Base-by-base conservation (phyloP, 2,888 invertebrate species). In the Dynastes hyllus region DNA sequence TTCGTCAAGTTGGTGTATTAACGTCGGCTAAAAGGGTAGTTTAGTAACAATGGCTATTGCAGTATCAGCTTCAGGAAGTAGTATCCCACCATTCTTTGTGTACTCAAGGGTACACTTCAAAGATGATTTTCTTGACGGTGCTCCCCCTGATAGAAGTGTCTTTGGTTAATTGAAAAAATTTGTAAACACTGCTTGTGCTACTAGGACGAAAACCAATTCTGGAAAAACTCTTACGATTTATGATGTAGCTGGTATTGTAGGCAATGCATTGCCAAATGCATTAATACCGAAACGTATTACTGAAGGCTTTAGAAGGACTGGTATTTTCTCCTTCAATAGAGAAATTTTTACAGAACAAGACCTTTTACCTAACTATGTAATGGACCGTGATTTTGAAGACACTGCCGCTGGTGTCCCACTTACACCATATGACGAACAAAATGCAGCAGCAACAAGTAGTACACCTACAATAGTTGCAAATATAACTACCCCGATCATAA, bases 1-100 rank as follows among this genome's bases (percentile, higher is more conserved):
- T 71, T 61, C 85, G 85, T 80, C 84, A 86, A 79, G 80, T 87
- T 29, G 85, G 85, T 13, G 55, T 78, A 9, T 45, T 85, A 9
- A 85, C 85, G 11, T 76, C 66, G 27, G 76, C 51, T 13, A 76
- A 29, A 45, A 66, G 37, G 65, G 51, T 22, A 40, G 22, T n/a
- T 51, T 76, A 27, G 51, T 65, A 65, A 65, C 65, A 13, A 65
- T 76, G 65, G 76, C 76, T 65, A 63, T 63, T 65, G 76, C 76
- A 13, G 76, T 76, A 16, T 63, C 76, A 40, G 65, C 65, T 65
- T 11, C 65, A 37, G 76, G 37, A 61, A 76, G 40, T n/a, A 16
- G 40, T 13, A 53, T 63, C 8, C 27, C 73, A n/a, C 63, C 86
- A 16, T 83, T 84, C 45, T 22, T 22, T 22, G 1, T 22, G 22